These are phyloP conservation scores for Onychostoma macrolepis DNA, from an alignment of 2,113 vertebrate genomes.

Conservation along the genomic window DNA sequence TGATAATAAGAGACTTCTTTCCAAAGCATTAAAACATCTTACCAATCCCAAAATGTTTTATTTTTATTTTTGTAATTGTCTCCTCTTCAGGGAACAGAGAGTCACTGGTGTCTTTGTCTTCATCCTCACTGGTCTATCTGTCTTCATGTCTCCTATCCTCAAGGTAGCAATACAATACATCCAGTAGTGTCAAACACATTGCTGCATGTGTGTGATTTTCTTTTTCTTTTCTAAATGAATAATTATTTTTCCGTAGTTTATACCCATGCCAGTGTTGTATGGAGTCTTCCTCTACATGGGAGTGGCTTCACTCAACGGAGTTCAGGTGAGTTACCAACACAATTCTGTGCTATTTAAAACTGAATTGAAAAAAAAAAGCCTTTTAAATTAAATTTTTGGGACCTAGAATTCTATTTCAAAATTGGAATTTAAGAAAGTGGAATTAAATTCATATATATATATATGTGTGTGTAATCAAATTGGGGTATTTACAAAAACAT, in stretches of 20 bases:
- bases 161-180: slow-evolving; percentile 80
- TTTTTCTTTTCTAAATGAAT: background rate
- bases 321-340: slow-evolving; percentile 71
- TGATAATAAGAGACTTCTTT: background rate
- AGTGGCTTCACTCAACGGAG: slow-evolving; percentile 79
- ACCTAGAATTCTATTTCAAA: background rate
- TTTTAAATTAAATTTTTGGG: background rate
- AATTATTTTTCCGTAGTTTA: slow-evolving; percentile 65
- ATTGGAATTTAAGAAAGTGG: background rate
- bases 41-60: background rate
- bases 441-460: background rate
- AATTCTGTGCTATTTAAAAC: background rate
- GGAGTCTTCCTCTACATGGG: slow-evolving; percentile 83
- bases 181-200: background rate
- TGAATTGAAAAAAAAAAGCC: background rate
- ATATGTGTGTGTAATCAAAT: background rate
- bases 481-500: background rate
- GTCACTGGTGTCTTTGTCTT: slow-evolving; percentile 91
- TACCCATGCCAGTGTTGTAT: slow-evolving; percentile 81
- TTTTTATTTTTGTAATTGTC: slow-evolving; percentile 8
- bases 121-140: slow-evolving; percentile 94
- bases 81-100: slow-evolving; percentile 89
- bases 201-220: background rate
- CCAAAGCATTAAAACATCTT: background rate
- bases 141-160: slow-evolving; percentile 99